These are phyloP conservation scores for Engraulis encrasicolus DNA, from an alignment of 2,113 vertebrate genomes.

Conservation along the genomic window DNA sequence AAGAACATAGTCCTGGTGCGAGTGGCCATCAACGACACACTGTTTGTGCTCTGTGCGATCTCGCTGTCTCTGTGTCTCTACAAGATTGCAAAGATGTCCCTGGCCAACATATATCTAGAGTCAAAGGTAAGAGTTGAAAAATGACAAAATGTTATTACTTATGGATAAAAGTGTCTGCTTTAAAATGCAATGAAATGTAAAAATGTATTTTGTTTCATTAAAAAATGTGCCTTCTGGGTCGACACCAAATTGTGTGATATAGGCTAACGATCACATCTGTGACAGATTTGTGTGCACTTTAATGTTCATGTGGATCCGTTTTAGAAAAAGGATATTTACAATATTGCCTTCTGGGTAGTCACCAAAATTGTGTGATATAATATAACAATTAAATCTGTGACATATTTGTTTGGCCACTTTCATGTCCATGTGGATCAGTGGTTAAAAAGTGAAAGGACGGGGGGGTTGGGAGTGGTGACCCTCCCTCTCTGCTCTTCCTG, in stretches of 20 bases:
- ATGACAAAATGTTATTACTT: not conserved
- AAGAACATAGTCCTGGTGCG: conserved; percentile 83
- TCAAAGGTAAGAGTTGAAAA: conserved; percentile 77
- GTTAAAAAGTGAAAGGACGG: not conserved
- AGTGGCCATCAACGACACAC: conserved; percentile 85
- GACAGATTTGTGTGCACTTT: too few relatives aligned
- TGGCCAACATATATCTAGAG: conserved; percentile 88
- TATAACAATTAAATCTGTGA: not conserved
- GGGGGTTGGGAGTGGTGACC: not conserved
- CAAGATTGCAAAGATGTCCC: conserved; percentile 90
- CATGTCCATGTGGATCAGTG: not conserved
- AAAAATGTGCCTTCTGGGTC: too few relatives aligned
- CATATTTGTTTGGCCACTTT: not conserved
- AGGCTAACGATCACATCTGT: too few relatives aligned
- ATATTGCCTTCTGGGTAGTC: too few relatives aligned
- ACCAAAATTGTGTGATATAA: not conserved
- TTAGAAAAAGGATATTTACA: too few relatives aligned
- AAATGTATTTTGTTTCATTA: too few relatives aligned
- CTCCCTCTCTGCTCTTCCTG: not conserved
- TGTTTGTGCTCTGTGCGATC: conserved; percentile 86
- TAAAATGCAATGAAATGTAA: too few relatives aligned
- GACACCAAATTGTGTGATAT: too few relatives aligned
- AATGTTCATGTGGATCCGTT: too few relatives aligned
- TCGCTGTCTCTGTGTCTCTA: conserved; percentile 87
- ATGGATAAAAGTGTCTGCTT: not conserved